Percentiles rank a stretch among this genome's conserved stretches.
These are phyloP conservation scores for Ochotona princeps DNA, from an alignment of 2,113 vertebrate species.

Conservation along the genomic window DNA sequence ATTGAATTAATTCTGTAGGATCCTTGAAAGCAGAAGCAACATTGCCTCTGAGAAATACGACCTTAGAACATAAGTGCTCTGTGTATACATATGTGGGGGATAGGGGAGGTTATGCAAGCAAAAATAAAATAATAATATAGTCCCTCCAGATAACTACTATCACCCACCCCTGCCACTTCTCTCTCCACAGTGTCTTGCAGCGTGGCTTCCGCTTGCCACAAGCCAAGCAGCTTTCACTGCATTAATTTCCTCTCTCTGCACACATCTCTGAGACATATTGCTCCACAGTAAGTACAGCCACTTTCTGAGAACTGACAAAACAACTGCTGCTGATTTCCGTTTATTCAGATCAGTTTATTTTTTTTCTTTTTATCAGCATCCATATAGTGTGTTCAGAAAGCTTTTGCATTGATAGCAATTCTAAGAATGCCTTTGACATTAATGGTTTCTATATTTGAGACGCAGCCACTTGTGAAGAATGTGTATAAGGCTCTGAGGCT, in stretches of 20 bases:
- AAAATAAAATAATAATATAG: neutral
- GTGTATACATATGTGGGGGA: neutral
- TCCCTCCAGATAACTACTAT: neutral
- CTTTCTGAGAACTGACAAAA: slow-evolving; percentile 35
- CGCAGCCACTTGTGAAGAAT: neutral
- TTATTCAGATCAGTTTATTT: slow-evolving; percentile 68
- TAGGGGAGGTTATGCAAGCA: no score
- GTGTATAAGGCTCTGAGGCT: neutral
- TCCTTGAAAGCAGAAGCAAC: neutral
- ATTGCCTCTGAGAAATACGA: neutral
- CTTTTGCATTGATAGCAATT: slow-evolving; percentile 32
- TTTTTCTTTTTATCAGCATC: slow-evolving; percentile 61
- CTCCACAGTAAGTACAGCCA: neutral
- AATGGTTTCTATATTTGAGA: slow-evolving; percentile 50
- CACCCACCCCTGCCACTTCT: neutral
- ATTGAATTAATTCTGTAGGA: neutral
- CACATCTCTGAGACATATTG: neutral
- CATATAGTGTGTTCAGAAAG: slow-evolving; percentile 36
- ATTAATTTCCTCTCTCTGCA: neutral
- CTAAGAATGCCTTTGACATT: slow-evolving; percentile 62
- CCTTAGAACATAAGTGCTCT: neutral
- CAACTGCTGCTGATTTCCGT: slow-evolving; percentile 62
- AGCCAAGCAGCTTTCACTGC: neutral
- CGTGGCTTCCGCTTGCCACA: neutral
- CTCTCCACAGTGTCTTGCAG: neutral